Percentiles rank a stretch among this genome's conserved stretches.
These are phyloP conservation scores for Bambusicola thoracicus DNA, from an alignment of 2,113 vertebrate genomes.

Conservation along the genomic window DNA sequence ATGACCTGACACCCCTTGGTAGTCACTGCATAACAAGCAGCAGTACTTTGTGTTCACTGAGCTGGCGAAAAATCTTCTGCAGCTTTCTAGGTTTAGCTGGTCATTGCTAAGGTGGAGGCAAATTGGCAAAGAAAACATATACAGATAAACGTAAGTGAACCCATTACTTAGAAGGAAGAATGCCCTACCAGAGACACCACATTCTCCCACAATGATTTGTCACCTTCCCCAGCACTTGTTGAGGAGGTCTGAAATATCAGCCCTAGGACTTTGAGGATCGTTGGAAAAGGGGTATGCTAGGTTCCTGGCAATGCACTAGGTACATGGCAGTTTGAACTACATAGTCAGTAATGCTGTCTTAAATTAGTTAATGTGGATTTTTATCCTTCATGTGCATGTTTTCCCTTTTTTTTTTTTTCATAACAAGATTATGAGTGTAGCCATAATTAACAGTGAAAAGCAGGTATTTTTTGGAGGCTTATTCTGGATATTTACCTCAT, in stretches of 20 bases:
- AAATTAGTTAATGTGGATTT: not conserved
- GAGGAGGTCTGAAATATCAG: not conserved
- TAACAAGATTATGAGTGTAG: not conserved
- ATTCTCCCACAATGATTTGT: not conserved
- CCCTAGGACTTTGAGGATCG: not conserved
- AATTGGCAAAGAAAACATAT: not conserved
- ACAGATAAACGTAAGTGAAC: not conserved
- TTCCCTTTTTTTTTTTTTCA: not conserved
- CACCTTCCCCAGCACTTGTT: not conserved
- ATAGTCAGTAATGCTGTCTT: not conserved
- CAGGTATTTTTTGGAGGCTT: not conserved
- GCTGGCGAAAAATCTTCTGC: not conserved
- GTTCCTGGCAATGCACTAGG: not conserved
- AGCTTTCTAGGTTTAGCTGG: not conserved
- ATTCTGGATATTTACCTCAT: not conserved
- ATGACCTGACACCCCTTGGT: not conserved
- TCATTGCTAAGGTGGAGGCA: not conserved
- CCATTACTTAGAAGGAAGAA: not conserved
- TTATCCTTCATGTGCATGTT: not conserved
- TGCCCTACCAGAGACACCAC: not conserved
- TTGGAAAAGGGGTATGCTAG: not conserved
- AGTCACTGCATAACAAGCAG: not conserved
- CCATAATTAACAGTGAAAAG: not conserved
- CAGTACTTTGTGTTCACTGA: not conserved
- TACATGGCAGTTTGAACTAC: not conserved